Base-by-base conservation (phyloP, 2,888 invertebrate species). In the Macaria notata region DNA sequence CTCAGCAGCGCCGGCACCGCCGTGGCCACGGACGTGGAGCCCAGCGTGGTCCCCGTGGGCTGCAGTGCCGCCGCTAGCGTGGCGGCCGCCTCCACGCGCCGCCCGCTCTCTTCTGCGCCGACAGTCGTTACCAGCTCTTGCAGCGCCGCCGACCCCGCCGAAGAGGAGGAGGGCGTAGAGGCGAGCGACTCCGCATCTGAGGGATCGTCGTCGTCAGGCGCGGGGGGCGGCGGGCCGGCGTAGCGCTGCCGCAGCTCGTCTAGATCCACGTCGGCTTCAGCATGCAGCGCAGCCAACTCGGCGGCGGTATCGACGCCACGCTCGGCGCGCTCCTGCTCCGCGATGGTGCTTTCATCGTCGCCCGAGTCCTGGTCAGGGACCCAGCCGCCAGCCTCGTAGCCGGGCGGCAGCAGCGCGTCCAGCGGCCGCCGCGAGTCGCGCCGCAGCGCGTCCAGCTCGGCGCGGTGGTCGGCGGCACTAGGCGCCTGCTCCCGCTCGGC, bases 41-140 rank as follows among this genome's bases (percentile, higher is more conserved):
- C 97, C 68, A 99, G 92, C 30, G 99, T 99, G 79, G 98, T 98
- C 79, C 99, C 99, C 82, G 98, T 99, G 3, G 99, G 99, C 86
- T 99, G 99, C 80, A 99, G 96, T 86, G 98, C 96, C 83, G 98
- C 97, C 46, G 99, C 99, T 71, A 98, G 93, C 54, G 96, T 96
- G 48, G 98, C 98, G 51, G 98, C 98, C 88, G 98, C 96, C 83
- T 97, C 96, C 78, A 98, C 96, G 87, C 97, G 94, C 78, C 94
- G 94, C 51, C 66, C 41, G 47, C 65, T 52, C 36, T 62, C 56
- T 29, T 68, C 50, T 7, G 47, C 65, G 66, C 73, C 69, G 64
- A 58, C 70, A 3, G n/a, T 41, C 38, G 49, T 72, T 64, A 71
- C 69, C 64, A 71, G 76, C 70, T 69, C 69, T 63, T 71, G 74